A percentile compares a stretch with the other conserved stretches of the same genome.
Conservation (phyloP, 2,113 vertebrate genomes). For the Gorsachius goisagi region DNA sequence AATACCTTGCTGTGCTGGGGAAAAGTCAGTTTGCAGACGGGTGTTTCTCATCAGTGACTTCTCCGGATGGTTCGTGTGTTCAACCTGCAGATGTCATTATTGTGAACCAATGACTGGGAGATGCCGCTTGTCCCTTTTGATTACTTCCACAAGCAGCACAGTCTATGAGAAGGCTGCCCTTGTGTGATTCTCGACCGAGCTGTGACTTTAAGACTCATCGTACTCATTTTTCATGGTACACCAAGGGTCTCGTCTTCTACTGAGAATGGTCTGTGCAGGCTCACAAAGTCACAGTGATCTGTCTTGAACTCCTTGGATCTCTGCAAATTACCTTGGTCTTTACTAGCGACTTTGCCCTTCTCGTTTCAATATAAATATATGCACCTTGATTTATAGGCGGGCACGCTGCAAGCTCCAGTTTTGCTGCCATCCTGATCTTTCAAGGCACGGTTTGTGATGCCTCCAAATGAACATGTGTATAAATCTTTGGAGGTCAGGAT, state of each 20-base stretch:
- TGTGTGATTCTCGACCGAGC: not conserved
- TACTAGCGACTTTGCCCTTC: not conserved
- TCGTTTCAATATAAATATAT: not conserved
- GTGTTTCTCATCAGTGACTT: not conserved
- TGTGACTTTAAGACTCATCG: not conserved
- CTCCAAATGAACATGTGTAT: not conserved
- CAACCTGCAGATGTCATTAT: not conserved
- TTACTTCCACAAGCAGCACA: not conserved
- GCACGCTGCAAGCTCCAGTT: not conserved
- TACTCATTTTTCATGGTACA: not conserved
- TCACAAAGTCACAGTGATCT: not conserved
- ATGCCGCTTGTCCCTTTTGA: fast-evolving
- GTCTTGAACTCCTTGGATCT: not conserved
- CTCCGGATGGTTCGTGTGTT: not conserved
- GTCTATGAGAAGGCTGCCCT: not conserved
- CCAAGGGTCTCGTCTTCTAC: not conserved
- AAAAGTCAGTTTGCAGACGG: not conserved
- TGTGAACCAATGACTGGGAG: not conserved
- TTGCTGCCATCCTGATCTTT: not conserved
- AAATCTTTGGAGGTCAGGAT: not conserved
- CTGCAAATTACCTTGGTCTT: not conserved
- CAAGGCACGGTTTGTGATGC: not conserved
- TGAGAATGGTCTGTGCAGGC: not conserved
- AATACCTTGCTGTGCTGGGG: constrained; percentile 6
- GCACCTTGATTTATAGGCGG: not conserved